Evolutionary conservation across 2,888 invertebrate genomes (phyloP).

Genomic region (Gonocerus acuteangulatus): DNA sequence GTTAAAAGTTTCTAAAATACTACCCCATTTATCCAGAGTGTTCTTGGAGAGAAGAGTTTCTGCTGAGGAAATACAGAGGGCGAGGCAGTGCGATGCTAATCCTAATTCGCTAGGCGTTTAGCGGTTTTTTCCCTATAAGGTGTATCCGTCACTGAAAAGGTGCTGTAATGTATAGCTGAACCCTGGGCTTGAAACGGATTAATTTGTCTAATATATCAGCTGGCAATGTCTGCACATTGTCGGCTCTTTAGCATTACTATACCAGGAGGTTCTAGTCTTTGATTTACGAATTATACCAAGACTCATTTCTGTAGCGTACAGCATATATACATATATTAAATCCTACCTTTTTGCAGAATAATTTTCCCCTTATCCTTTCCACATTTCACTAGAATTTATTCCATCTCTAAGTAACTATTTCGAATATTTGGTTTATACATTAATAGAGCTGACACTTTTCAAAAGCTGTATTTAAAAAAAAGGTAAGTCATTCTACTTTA

Average conservation of each 20-base stretch:
- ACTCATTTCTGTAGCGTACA: too few species aligned
- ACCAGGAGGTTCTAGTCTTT: background rate
- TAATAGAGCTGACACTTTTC: too few species aligned
- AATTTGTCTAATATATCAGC: background rate
- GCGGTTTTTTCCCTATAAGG: background rate
- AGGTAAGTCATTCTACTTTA: too few species aligned
- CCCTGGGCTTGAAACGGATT: background rate
- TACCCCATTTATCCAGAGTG: background rate
- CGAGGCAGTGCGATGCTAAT: background rate
- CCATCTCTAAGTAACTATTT: too few species aligned
- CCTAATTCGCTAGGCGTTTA: background rate
- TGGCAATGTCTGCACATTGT: background rate
- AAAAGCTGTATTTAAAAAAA: too few species aligned
- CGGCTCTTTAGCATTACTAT: too few species aligned
- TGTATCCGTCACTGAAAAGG: background rate
- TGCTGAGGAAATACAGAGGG: background rate
- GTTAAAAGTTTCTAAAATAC: slow-evolving; percentile 1
- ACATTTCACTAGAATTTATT: too few species aligned
- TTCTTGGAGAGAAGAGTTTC: background rate
- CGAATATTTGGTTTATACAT: too few species aligned
- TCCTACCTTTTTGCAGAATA: too few species aligned
- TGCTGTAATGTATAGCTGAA: too few species aligned
- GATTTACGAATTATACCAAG: background rate
- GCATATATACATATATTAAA: too few species aligned
- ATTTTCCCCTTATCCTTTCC: too few species aligned